Conservation (phyloP, 2,797 vertebrate species). For the Siniperca obscura region DNA sequence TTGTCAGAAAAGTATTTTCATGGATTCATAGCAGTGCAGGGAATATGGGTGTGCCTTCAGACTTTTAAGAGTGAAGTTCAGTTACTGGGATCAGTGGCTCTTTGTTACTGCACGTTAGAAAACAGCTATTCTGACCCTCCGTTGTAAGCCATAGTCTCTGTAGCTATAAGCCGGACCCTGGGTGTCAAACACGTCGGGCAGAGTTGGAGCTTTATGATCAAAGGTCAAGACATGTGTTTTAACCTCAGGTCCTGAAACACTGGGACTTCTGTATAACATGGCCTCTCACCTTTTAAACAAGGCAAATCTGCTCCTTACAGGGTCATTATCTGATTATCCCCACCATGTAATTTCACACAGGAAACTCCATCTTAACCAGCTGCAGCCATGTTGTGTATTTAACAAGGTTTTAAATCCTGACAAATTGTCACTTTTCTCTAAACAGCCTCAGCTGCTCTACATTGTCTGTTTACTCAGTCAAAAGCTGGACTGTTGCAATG, state of each 20-base stretch:
- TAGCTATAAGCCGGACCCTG: constrained; percentile 49
- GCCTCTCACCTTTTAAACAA: constrained; percentile 64
- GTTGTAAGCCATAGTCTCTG: constrained; percentile 35
- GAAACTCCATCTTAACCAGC: constrained; percentile 56
- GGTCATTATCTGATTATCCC: constrained; percentile 75
- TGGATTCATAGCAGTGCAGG: constrained; percentile 25
- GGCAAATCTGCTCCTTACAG: constrained; percentile 67
- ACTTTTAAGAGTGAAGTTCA: constrained; percentile 29
- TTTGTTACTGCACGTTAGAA: constrained; percentile 63
- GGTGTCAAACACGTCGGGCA: constrained; percentile 38
- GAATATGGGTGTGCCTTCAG: constrained; percentile 51
- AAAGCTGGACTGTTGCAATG: constrained; percentile 49
- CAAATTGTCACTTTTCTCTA: constrained; percentile 65
- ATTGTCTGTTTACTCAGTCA: constrained; percentile 39
- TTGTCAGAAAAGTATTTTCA: constrained; percentile 48
- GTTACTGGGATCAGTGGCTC: constrained; percentile 60
- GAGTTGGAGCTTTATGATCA: constrained; percentile 47
- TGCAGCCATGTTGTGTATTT: constrained; percentile 51
- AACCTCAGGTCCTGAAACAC: constrained; percentile 61
- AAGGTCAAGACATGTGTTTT: constrained; percentile 59
- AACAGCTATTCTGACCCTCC: constrained; percentile 49
- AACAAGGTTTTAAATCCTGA: constrained; percentile 62
- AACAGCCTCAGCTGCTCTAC: constrained; percentile 48
- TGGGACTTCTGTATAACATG: constrained; percentile 52
- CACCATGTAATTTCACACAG: constrained; percentile 63